Percentiles rank a stretch among this genome's conserved stretches.
phyloP scores from a whole-genome alignment of 2,797 vertebrate genomes.

The Myotis pilosus region DNA sequence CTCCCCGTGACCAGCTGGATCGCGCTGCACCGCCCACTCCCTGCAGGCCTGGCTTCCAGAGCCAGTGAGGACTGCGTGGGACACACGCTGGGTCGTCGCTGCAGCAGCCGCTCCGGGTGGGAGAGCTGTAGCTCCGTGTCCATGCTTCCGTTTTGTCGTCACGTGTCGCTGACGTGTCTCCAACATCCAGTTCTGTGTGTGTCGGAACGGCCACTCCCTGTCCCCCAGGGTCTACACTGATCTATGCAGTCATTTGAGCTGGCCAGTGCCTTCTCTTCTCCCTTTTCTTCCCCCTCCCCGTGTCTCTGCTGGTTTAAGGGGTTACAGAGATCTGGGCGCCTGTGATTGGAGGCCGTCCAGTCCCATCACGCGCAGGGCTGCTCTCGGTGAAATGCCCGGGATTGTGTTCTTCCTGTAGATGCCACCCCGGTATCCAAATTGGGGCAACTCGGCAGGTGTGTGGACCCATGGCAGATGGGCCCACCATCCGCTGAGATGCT shows the following conservation, averaged over 20 bases:
- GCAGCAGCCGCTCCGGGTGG: too few species aligned
- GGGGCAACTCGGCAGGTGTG: neutral
- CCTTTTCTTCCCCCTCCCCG: constrained; percentile 31
- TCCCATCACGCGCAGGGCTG: neutral
- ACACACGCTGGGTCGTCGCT: too few species aligned
- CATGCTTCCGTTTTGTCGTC: neutral
- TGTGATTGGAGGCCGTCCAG: neutral
- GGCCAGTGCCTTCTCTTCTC: constrained; percentile 56
- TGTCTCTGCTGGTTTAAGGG: too few species aligned
- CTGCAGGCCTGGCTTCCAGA: too few species aligned
- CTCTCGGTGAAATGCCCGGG: neutral
- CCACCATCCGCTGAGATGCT: neutral
- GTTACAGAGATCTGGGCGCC: too few species aligned
- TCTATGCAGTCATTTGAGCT: constrained; percentile 32
- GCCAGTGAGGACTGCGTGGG: too few species aligned
- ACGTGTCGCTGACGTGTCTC: constrained; percentile 46
- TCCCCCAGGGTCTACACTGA: neutral
- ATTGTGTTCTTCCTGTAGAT: neutral
- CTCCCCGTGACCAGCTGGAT: too few species aligned
- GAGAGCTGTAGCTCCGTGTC: too few species aligned
- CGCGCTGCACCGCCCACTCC: too few species aligned
- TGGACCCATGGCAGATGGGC: constrained; percentile 34
- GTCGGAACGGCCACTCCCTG: neutral
- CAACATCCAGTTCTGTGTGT: constrained; percentile 34
- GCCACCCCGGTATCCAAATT: neutral